Evolutionary conservation across 1,140 invertebrate species (phyloP).

Genomic region (Ceratina japonica): DNA sequence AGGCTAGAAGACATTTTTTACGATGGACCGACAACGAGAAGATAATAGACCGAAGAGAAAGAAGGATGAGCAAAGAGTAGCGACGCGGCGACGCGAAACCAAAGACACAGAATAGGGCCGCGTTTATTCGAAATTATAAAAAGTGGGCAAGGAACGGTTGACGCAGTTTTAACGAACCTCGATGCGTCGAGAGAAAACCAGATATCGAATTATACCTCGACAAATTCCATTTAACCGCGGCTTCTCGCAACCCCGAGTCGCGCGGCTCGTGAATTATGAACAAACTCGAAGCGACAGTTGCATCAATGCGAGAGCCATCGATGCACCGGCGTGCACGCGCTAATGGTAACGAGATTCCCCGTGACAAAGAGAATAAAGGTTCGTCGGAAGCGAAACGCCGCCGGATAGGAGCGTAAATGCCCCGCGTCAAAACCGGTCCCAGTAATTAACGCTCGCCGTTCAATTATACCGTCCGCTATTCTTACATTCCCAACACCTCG

Average conservation of each 20-base stretch:
- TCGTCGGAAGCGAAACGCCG: background rate
- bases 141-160: no score
- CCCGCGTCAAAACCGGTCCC: background rate
- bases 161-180: background rate
- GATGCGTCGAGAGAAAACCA: background rate
- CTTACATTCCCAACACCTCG: no score
- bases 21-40: no score
- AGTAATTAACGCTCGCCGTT: background rate
- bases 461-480: no score
- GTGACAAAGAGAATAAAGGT: slow-evolving; percentile 14
- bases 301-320: background rate
- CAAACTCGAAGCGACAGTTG: background rate
- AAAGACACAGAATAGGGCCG: no score
- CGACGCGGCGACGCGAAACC: no score
- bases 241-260: background rate
- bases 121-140: no score
- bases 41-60: no score
- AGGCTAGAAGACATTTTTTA: no score
- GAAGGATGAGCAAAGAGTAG: no score
- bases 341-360: slow-evolving; percentile 14
- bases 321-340: background rate
- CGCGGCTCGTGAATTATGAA: background rate
- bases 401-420: background rate
- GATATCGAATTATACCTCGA: background rate
- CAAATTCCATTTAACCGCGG: slow-evolving; percentile 11